Evolutionary conservation across 2,113 vertebrate genomes (phyloP).

Genomic region (Emydocephalus ijimae): DNA sequence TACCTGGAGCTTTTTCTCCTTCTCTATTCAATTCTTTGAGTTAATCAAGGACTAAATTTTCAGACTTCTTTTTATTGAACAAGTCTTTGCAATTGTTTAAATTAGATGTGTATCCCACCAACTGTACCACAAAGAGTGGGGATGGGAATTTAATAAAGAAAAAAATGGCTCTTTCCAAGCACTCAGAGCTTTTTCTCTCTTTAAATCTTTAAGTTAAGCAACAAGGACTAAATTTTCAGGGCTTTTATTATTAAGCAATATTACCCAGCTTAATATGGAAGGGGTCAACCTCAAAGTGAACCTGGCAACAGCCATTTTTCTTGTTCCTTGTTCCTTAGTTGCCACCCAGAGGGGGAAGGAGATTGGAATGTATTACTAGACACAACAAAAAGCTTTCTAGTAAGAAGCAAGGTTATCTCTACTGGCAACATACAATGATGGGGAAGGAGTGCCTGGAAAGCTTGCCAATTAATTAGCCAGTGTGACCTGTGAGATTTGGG

Average conservation of each 20-base stretch:
- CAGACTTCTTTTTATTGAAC: not conserved
- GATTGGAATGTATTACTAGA: no score
- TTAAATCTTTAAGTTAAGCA: not conserved
- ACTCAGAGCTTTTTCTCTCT: not conserved
- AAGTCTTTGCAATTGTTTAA: not conserved
- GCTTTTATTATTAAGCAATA: not conserved
- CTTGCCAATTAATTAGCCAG: no score
- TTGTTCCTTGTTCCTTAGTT: no score
- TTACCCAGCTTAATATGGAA: not conserved
- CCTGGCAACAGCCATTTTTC: no score
- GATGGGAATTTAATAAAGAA: not conserved
- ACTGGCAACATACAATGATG: no score
- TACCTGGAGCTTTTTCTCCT: not conserved
- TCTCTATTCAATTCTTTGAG: not conserved
- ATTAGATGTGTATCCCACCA: not conserved
- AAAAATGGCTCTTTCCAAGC: not conserved
- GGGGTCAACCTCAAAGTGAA: no score
- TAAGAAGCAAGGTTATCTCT: no score
- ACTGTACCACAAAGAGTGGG: not conserved
- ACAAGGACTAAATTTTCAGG: not conserved
- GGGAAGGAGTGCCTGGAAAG: no score
- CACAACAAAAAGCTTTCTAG: no score
- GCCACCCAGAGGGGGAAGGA: no score
- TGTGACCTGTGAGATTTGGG: no score
- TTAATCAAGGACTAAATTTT: not conserved